Evolutionary conservation across 2,797 vertebrate species (phyloP).

Genomic region (Galago senegalensis): DNA sequence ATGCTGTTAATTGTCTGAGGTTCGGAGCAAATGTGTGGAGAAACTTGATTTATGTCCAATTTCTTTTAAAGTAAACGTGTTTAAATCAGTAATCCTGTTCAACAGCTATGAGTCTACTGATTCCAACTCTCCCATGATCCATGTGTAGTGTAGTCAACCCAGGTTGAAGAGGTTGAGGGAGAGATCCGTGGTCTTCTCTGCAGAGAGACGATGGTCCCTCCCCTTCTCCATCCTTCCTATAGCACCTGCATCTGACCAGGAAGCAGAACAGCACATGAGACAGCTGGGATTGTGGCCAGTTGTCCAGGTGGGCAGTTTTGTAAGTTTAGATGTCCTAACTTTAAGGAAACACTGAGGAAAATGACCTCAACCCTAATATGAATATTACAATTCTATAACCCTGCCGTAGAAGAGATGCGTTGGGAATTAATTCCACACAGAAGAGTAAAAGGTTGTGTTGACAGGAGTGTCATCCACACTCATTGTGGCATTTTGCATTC

Average conservation of each 20-base stretch:
- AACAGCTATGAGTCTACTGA: neutral
- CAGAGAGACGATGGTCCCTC: neutral
- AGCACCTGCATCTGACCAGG: neutral
- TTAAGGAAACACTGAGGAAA: neutral
- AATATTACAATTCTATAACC: neutral
- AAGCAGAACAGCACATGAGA: slow-evolving; percentile 22
- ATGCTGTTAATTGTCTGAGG: slow-evolving; percentile 73
- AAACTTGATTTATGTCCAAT: slow-evolving; percentile 25
- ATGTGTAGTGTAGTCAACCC: neutral
- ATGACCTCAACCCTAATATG: neutral
- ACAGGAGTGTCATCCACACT: neutral
- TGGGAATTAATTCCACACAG: neutral
- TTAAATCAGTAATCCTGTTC: slow-evolving; percentile 44
- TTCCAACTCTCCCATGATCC: neutral
- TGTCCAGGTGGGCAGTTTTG: neutral
- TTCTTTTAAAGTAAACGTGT: slow-evolving; percentile 45
- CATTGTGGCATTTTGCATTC: neutral
- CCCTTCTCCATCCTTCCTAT: neutral
- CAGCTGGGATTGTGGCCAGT: neutral
- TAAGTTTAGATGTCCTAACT: neutral
- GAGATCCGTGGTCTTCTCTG: neutral
- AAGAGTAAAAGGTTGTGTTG: neutral
- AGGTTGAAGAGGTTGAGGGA: neutral
- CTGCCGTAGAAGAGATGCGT: neutral
- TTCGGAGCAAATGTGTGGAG: slow-evolving; percentile 66